A percentile compares a stretch with the other conserved stretches of the same genome.
Evolutionary conservation across 2,113 vertebrate genomes (phyloP).

Genomic region (Melanocharis versteri): DNA sequence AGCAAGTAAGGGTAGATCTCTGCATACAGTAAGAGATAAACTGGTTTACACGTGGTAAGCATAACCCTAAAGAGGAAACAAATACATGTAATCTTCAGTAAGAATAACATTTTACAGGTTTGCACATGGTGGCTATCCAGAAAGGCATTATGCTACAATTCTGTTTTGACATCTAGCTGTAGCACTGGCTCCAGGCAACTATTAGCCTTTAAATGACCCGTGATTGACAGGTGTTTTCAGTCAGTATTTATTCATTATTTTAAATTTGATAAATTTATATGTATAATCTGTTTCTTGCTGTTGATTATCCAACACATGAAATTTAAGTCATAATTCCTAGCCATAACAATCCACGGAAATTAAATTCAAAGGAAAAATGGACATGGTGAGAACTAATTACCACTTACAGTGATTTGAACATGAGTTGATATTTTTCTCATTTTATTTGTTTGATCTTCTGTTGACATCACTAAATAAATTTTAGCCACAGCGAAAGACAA

Average conservation of each 20-base stretch:
- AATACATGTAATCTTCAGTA: neutral
- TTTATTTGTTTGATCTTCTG: neutral
- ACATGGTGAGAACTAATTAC: neutral
- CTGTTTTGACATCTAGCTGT: neutral
- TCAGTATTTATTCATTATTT: neutral
- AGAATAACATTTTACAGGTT: neutral
- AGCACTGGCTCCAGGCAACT: neutral
- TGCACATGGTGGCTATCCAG: neutral
- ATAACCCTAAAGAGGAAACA: neutral
- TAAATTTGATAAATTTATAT: neutral
- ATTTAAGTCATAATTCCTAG: neutral
- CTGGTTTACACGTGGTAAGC: neutral
- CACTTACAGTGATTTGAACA: neutral
- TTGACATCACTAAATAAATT: neutral
- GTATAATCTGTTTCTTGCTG: neutral
- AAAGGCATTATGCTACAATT: neutral
- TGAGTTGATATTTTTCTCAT: neutral
- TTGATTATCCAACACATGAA: neutral
- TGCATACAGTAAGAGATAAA: neutral
- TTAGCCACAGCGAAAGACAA: neutral
- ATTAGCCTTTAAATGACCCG: neutral
- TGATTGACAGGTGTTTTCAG: neutral
- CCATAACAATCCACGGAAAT: neutral
- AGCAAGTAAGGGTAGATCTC: neutral
- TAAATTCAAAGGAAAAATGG: neutral